Evolutionary conservation across 2,888 invertebrate species (phyloP), one percentile per base, ranked within the genome.

Genomic region (Rotaria magnacalcarata): DNA sequence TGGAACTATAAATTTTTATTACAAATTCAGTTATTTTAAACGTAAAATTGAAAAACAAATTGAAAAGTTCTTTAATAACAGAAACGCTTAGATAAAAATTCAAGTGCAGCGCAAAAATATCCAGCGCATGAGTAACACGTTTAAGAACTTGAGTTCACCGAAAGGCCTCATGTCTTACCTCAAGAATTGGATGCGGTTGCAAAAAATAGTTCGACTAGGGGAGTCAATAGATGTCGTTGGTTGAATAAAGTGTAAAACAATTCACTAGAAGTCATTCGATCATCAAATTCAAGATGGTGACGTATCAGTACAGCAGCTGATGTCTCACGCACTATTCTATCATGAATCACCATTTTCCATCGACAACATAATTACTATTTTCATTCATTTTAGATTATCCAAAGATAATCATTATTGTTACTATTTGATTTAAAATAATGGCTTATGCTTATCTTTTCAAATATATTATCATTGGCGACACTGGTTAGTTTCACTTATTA

Each of bases 361-460:
- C 16, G 34, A 16, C 34, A 67, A 5, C 2, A 34, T 3, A 67
- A 19, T 19, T 67, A 8, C 5, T 16, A 6, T 67, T 67, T 67
- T 67, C 14, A 34, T 34, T 34, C 19, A 67, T 67, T 67, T 10
- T 34, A 67, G 67, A 67, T 67, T 67, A 16, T 67, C 67, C 34
- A 14, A 67, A 19, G 16, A 16, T 67, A 34, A 27, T 24, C 19
- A 60, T 52, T 24, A 67, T 98, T 98, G 98, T 54, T 21, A 14
- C 52, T 54, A 21, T 19, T 54, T 54, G 21, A 54, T 21, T 54
- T 3, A 5, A 21, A 84, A 60, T 34, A 67, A 98, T 98, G 98
- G 97, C 97, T 90, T 98, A 98, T 94, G 97, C 98, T 89, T 98
- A 98, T 93, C 94, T 98, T 90, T 98, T 98, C 93, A 98, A 98